These are phyloP conservation scores for Ischnura elegans DNA, from an alignment of 2,888 invertebrate species.

Conservation along the genomic window DNA sequence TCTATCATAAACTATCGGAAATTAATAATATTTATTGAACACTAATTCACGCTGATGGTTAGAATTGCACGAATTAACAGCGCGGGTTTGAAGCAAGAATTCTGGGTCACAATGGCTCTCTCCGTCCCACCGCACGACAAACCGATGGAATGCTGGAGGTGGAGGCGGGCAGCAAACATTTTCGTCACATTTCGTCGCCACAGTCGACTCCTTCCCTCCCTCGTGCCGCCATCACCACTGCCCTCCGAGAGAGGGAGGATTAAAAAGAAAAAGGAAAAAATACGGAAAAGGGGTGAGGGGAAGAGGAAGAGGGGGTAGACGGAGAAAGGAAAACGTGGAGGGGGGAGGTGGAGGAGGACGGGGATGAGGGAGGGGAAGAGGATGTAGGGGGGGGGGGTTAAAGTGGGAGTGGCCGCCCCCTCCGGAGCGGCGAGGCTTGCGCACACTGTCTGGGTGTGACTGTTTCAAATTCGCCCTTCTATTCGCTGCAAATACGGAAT, in stretches of 20 bases:
- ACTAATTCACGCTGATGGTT: too few species aligned
- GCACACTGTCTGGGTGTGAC: conserved; percentile 66
- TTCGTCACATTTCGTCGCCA: not conserved
- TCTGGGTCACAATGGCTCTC: too few species aligned
- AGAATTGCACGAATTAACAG: too few species aligned
- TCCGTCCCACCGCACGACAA: not conserved
- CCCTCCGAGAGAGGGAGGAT: conserved; percentile 2
- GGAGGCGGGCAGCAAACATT: not conserved
- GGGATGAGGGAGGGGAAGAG: not conserved
- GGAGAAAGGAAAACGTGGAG: not conserved
- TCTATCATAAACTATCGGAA: too few species aligned
- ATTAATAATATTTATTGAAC: too few species aligned
- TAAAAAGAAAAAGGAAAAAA: conserved; percentile 48
- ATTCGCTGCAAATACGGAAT: conserved; percentile 67
- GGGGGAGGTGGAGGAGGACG: not conserved
- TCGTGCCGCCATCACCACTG: not conserved
- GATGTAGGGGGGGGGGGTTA: not conserved
- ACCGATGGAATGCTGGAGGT: not conserved
- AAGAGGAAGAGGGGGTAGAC: not conserved
- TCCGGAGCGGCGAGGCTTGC: conserved; percentile 46
- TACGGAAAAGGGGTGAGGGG: not conserved
- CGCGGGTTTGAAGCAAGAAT: too few species aligned
- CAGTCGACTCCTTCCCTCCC: not conserved
- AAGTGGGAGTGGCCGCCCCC: not conserved
- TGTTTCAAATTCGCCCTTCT: conserved; percentile 64